Evolutionary conservation across 2,113 vertebrate species (phyloP).

Genomic region (Neolamprologus sp.): DNA sequence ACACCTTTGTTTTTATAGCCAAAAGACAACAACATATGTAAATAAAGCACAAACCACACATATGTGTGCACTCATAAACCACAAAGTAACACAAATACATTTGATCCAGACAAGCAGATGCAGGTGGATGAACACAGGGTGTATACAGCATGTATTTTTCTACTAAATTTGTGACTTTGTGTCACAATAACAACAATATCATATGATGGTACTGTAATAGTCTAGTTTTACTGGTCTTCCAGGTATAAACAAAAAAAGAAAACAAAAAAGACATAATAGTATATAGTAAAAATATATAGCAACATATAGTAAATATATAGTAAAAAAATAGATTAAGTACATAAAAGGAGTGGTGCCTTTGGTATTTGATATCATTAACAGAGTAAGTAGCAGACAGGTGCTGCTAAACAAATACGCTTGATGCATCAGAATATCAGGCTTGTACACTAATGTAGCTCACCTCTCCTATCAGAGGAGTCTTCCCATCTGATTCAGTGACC

Average conservation of each 20-base stretch:
- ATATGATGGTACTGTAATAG: neutral
- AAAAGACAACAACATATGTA: constrained; percentile 1
- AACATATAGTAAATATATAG: neutral
- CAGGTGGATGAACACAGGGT: neutral
- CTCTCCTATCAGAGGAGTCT: constrained; percentile 80
- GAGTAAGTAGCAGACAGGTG: neutral
- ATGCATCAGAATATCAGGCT: neutral
- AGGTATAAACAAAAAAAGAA: fast-evolving
- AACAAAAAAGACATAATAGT: neutral
- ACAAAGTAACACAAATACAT: constrained; percentile 1
- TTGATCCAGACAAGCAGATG: neutral
- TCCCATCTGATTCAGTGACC: constrained; percentile 79
- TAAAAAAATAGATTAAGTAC: neutral
- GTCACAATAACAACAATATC: neutral
- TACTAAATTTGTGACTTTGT: neutral
- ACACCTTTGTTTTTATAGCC: neutral
- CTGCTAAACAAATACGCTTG: neutral
- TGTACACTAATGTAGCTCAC: constrained; percentile 58
- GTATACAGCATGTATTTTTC: neutral
- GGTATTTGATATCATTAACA: neutral
- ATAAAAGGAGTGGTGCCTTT: neutral
- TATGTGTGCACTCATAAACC: neutral
- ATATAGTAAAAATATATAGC: neutral
- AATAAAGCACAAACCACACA: constrained; percentile 14
- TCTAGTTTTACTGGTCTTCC: neutral